Evolutionary conservation across 2,888 invertebrate species (phyloP).

Genomic region (Achlya flavicornis): DNA sequence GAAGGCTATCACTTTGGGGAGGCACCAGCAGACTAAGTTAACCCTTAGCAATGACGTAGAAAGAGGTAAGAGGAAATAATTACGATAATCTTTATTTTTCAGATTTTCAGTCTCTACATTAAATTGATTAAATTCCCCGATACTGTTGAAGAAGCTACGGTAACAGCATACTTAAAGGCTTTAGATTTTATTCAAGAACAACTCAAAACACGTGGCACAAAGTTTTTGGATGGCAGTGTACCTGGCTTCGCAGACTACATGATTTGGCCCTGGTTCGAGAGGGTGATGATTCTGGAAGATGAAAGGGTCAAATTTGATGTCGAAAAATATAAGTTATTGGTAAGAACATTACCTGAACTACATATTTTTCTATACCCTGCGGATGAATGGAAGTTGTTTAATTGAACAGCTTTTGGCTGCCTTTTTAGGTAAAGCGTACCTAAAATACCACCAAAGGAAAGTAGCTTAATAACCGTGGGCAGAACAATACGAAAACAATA

Average conservation of each 20-base stretch:
- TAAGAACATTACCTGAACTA: slow-evolving; percentile 39
- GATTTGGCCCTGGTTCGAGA: slow-evolving; percentile 95
- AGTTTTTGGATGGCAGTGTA: slow-evolving; percentile 85
- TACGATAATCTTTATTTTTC: slow-evolving; percentile 22
- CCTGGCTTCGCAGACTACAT: slow-evolving; percentile 92
- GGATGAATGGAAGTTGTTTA: neutral
- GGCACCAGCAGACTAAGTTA: no score
- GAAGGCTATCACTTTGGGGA: no score
- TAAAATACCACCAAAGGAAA: no score
- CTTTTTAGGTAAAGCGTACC: no score
- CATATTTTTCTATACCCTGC: slow-evolving; percentile 15
- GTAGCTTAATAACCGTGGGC: no score
- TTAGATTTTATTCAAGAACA: slow-evolving; percentile 86
- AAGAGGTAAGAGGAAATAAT: no score
- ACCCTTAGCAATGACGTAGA: no score
- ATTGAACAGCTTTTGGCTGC: no score
- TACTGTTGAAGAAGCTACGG: slow-evolving; percentile 48
- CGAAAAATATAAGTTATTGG: slow-evolving; percentile 77
- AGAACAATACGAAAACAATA: no score
- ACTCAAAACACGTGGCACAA: slow-evolving; percentile 82
- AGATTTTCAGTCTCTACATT: slow-evolving; percentile 55
- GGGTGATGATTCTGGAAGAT: slow-evolving; percentile 75
- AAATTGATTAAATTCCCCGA: slow-evolving; percentile 54
- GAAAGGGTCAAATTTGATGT: slow-evolving; percentile 79
- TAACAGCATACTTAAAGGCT: slow-evolving; percentile 58